Percentiles rank a stretch among this genome's conserved stretches.
phyloP scores from a whole-genome alignment of 2,888 invertebrate species.

The Ormyrus nitidulus region DNA sequence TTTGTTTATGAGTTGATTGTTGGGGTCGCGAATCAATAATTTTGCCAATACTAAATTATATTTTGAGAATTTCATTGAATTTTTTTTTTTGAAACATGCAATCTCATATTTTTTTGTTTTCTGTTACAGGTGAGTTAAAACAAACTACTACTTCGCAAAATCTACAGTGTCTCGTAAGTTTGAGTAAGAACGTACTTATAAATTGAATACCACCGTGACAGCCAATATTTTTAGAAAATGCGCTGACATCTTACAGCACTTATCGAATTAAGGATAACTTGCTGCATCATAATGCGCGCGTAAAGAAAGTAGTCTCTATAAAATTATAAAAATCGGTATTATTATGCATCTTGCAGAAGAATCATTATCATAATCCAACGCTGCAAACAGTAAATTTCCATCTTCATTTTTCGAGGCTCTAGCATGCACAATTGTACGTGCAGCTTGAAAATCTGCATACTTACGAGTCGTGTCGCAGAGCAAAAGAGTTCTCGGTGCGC shows the following conservation, averaged over 20 bases:
- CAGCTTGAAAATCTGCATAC: too few relatives aligned
- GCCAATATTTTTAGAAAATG: too few relatives aligned
- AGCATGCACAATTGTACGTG: too few relatives aligned
- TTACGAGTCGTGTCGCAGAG: not conserved
- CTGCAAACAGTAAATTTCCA: not conserved
- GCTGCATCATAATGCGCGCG: too few relatives aligned
- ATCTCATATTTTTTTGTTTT: conserved; percentile 12
- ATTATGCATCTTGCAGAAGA: too few relatives aligned
- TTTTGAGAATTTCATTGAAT: not conserved
- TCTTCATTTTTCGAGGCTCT: too few relatives aligned
- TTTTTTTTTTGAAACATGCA: not conserved
- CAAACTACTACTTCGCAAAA: conserved; percentile 1
- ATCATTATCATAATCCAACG: not conserved
- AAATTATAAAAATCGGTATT: too few relatives aligned
- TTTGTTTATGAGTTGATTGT: not conserved
- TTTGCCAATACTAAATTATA: not conserved
- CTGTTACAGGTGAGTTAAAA: conserved; percentile 42
- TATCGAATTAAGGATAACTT: too few relatives aligned
- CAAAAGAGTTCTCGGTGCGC: not conserved
- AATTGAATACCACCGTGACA: not conserved
- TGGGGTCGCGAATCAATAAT: not conserved
- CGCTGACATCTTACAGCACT: too few relatives aligned
- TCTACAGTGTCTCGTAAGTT: conserved; percentile 18
- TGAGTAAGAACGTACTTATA: not conserved
- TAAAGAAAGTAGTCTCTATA: too few relatives aligned